Evolutionary conservation across 2,888 invertebrate genomes (phyloP), one percentile per base, ranked within the genome.

Genomic region (Erpobdella octoculata): DNA sequence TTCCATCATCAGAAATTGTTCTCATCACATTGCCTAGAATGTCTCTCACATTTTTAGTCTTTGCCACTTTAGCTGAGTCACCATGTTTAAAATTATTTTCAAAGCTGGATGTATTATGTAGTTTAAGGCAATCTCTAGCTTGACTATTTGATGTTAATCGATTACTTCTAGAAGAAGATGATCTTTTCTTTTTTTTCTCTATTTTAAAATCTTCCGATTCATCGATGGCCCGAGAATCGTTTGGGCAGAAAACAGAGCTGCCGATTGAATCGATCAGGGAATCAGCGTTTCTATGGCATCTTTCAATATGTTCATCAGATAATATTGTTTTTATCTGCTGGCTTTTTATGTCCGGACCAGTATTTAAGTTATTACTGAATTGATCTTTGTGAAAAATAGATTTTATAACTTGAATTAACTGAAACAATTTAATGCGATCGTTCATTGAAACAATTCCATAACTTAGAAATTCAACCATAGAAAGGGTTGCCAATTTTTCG

Each of bases 321-420:
- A 62, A n/a, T 1, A 62, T 35, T 31, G n/a, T 62, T 35, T 62
- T 62, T 8, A 62, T 9, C 12, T 12, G 46, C 12, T 41, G 12
- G 46, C n/a, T 41, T 41, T 41, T 41, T 41, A 41, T 15, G 46
- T 41, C n/a, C 12, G n/a, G 46, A 41, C 12, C 46, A 12, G 12
- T 41, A n/a, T 12, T 41, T 12, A n/a, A n/a, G 12, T 12, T 15
- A 41, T 12, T 15, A 15, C 12, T 31, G 31, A 6, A n/a, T 4
- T 69, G 25, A 35, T 69, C 36, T 46, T 69, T 69, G 15, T 15
- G 15, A 4, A 53, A n/a, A 35, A 69, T 53, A 18, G 79, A 78
- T 73, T 80, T 80, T 15, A 82, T 78, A 31, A 81, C 80, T 72
- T 78, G 78, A 21, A 82, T 79, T 18, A 82, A 76, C 65, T 80